phyloP scores from a whole-genome alignment of 1,140 invertebrate genomes.

The Pollicipes pollicipes region DNA sequence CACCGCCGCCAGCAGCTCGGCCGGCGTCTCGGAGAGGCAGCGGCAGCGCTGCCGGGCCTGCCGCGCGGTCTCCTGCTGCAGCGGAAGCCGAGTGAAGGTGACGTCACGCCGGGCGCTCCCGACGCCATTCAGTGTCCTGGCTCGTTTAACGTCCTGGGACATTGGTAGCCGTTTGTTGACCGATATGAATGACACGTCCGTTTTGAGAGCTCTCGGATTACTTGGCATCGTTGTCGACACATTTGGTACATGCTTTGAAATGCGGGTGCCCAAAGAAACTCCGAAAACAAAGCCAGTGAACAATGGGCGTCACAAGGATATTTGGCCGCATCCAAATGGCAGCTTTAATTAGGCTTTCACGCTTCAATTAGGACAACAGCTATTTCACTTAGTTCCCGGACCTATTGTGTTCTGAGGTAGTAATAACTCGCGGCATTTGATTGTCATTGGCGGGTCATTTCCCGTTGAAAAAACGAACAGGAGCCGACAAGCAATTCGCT shows the following conservation, averaged over 20 bases:
- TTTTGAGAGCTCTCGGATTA: no score
- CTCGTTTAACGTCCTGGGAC: no score
- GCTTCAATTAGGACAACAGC: neutral
- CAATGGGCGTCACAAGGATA: neutral
- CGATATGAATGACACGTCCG: no score
- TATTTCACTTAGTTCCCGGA: neutral
- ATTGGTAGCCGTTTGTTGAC: no score
- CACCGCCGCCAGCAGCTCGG: no score
- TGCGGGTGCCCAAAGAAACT: neutral
- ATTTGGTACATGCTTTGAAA: neutral
- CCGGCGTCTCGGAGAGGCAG: no score
- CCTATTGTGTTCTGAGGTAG: neutral
- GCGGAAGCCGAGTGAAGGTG: no score
- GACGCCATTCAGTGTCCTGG: no score
- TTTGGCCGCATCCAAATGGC: neutral
- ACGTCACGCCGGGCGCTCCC: no score
- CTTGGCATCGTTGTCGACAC: neutral
- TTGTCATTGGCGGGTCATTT: neutral
- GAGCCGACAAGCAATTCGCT: neutral
- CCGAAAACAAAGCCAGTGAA: neutral
- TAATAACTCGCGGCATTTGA: neutral
- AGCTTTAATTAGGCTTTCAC: neutral
- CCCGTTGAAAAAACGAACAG: neutral
- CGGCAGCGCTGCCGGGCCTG: no score
- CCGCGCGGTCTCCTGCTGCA: no score